Evolutionary conservation across 2,797 vertebrate genomes (phyloP).

Genomic region (Malacoctenus gilli): DNA sequence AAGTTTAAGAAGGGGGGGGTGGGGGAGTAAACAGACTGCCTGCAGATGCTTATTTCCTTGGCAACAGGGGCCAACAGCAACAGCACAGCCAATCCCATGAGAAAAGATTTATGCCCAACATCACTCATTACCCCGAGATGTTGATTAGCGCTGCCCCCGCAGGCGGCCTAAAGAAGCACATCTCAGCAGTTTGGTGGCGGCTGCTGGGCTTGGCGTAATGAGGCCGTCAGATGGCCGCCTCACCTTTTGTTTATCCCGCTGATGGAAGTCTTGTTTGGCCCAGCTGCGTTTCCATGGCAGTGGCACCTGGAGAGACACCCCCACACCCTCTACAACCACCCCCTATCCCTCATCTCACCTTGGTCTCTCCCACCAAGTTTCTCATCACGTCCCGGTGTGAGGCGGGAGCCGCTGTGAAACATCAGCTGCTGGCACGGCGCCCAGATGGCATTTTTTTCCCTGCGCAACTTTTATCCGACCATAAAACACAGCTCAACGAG

Average conservation of each 20-base stretch:
- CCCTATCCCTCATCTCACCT: constrained; percentile 73
- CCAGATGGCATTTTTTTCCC: constrained; percentile 85
- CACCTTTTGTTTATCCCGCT: constrained; percentile 84
- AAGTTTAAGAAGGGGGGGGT: constrained; percentile 25
- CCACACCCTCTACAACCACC: constrained; percentile 29
- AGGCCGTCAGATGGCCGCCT: constrained; percentile 83
- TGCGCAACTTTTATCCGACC: constrained; percentile 86
- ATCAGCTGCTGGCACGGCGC: constrained; percentile 89
- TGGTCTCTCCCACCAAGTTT: constrained; percentile 76
- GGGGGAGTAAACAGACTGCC: constrained; percentile 17
- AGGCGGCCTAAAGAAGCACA: constrained; percentile 66
- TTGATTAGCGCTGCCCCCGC: constrained; percentile 76
- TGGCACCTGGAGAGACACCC: constrained; percentile 88
- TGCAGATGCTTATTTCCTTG: constrained; percentile 79
- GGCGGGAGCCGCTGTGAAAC: constrained; percentile 88
- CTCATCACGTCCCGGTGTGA: constrained; percentile 86
- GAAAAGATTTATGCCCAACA: constrained; percentile 86
- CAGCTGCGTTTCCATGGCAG: constrained; percentile 95
- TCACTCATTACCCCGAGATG: constrained; percentile 91
- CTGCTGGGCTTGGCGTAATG: constrained; percentile 89
- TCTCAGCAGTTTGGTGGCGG: constrained; percentile 79
- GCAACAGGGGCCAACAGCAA: constrained; percentile 85
- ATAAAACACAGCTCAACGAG: constrained; percentile 87
- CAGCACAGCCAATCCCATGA: constrained; percentile 79
- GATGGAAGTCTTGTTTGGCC: constrained; percentile 92